These are phyloP conservation scores for Planiliza haematocheilus DNA, from an alignment of 2,113 vertebrate genomes.

Conservation along the genomic window DNA sequence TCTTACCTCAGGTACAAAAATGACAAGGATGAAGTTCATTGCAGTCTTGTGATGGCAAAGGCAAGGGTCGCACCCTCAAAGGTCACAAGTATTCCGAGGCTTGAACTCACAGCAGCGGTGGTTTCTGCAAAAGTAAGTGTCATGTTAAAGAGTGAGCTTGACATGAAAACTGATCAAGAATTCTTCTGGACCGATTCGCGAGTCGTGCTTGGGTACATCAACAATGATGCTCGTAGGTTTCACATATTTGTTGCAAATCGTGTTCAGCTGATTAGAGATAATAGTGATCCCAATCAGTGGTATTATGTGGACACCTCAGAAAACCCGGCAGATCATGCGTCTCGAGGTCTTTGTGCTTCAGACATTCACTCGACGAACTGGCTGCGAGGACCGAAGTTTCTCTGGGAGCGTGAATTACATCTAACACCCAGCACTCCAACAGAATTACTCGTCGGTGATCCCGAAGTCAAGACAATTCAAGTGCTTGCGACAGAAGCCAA, in stretches of 20 bases:
- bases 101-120: not conserved
- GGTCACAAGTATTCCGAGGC: not conserved
- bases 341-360: not conserved
- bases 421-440: not conserved
- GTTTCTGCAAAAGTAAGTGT: not conserved
- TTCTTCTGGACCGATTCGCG: conserved; percentile 12
- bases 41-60: not conserved
- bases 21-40: not conserved
- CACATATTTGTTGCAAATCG: conserved; percentile 20
- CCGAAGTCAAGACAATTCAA: conserved; percentile 2
- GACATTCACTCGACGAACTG: not conserved
- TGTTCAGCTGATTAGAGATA: not conserved
- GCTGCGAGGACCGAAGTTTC: not conserved
- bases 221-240: conserved; percentile 1
- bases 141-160: not conserved
- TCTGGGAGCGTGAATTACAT: not conserved
- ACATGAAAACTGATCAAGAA: not conserved
- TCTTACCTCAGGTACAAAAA: not conserved
- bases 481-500: not conserved
- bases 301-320: not conserved
- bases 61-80: not conserved
- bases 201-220: not conserved
- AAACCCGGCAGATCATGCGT: no score
- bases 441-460: not conserved
- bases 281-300: not conserved